Evolutionary conservation across 1,140 invertebrate genomes (phyloP).

Genomic region (Rhyzopertha dominica): DNA sequence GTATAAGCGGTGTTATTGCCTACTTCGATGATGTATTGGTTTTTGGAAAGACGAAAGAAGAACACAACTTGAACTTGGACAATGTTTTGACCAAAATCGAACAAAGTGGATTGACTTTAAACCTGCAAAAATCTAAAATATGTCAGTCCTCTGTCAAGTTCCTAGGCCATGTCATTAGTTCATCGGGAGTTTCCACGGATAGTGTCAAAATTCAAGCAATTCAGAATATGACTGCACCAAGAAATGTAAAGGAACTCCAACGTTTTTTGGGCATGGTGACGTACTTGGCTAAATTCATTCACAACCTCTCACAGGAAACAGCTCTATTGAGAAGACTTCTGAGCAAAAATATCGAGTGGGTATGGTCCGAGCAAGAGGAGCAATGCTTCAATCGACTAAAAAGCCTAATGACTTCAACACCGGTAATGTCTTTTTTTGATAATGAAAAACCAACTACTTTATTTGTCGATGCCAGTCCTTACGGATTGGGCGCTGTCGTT

Average conservation of each 20-base stretch:
- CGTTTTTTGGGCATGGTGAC: constrained; percentile 35
- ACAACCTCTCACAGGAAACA: constrained; percentile 30
- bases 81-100: constrained; percentile 23
- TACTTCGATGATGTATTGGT: constrained; percentile 44
- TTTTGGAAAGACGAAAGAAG: constrained; percentile 23
- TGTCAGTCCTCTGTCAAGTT: constrained; percentile 36
- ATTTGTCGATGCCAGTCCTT: constrained; percentile 37
- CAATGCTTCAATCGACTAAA: constrained; percentile 40
- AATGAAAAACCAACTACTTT: constrained; percentile 27
- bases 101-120: constrained; percentile 23
- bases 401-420: constrained; percentile 24
- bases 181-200: constrained; percentile 26
- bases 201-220: constrained; percentile 29
- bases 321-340: constrained; percentile 23
- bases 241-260: constrained; percentile 33
- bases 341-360: constrained; percentile 27
- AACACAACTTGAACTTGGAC: constrained; percentile 29
- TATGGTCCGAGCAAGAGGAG: too few species aligned
- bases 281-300: constrained; percentile 31
- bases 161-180: constrained; percentile 31
- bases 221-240: constrained; percentile 25
- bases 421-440: constrained; percentile 37
- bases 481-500: constrained; percentile 37
- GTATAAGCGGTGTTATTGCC: constrained; percentile 32
- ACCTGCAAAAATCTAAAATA: constrained; percentile 37